Conservation (phyloP, 2,113 vertebrate genomes). For the Actenoides hombroni region DNA sequence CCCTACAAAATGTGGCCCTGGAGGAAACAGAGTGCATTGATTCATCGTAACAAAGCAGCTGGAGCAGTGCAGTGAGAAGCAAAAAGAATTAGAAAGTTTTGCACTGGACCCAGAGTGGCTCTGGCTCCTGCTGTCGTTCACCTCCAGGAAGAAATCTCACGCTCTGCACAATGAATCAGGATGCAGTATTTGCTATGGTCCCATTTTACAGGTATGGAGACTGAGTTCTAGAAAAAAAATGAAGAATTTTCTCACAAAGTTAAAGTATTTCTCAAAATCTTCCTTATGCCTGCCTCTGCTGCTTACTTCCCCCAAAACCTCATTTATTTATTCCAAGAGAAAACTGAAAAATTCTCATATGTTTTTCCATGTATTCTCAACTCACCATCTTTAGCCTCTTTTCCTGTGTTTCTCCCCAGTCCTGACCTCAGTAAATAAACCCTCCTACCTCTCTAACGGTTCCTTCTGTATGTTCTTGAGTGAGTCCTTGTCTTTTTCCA, state of each 20-base stretch:
- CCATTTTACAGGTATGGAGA: not conserved
- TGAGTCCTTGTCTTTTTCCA: not conserved
- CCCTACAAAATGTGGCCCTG: not conserved
- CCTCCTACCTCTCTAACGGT: not conserved
- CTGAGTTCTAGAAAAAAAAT: not conserved
- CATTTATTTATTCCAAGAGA: not conserved
- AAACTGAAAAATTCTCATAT: not conserved
- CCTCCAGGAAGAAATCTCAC: not conserved
- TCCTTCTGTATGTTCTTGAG: not conserved
- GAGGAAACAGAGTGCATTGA: not conserved
- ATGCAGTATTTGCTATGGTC: not conserved
- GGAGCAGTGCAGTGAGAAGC: not conserved
- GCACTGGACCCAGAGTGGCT: not conserved
- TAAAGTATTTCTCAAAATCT: not conserved
- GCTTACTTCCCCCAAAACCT: not conserved
- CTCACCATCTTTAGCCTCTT: not conserved
- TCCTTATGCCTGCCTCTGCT: not conserved
- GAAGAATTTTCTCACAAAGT: not conserved
- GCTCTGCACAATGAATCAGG: not conserved
- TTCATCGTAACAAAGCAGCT: not conserved
- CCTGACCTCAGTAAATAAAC: not conserved
- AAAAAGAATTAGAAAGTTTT: not conserved
- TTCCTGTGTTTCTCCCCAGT: not conserved
- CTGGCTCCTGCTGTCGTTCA: accelerated
- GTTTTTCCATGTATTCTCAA: not conserved